phyloP scores from a whole-genome alignment of 2,113 vertebrate genomes.

The Herpetotheres cachinnans region DNA sequence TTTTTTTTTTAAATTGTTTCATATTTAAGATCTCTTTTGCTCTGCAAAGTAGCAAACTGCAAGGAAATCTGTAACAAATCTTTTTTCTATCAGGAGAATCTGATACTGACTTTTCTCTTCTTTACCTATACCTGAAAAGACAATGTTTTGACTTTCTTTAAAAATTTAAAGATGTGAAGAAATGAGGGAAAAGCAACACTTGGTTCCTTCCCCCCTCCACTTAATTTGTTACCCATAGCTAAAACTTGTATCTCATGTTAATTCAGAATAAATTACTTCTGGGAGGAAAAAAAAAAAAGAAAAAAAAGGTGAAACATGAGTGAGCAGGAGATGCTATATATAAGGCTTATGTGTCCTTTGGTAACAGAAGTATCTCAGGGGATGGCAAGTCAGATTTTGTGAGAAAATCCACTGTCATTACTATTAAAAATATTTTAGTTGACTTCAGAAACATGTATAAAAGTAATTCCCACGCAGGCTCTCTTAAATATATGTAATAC shows the following conservation, averaged over 20 bases:
- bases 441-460: background rate
- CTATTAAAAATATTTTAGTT: background rate
- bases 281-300: background rate
- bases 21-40: background rate
- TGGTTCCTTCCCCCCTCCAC: background rate
- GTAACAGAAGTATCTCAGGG: background rate
- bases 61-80: background rate
- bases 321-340: background rate
- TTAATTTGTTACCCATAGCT: background rate
- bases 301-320: background rate
- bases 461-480: background rate
- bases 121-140: background rate
- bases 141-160: background rate
- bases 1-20: background rate
- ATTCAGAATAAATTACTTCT: background rate
- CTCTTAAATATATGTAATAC: background rate
- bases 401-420: background rate
- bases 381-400: background rate
- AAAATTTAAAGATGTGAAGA: background rate
- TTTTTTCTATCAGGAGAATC: background rate
- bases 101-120: background rate
- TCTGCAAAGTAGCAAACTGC: background rate
- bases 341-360: background rate
- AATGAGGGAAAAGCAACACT: background rate
- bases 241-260: background rate